Evolutionary conservation across 1,140 invertebrate genomes (phyloP).

Genomic region (Goniozus legneri): DNA sequence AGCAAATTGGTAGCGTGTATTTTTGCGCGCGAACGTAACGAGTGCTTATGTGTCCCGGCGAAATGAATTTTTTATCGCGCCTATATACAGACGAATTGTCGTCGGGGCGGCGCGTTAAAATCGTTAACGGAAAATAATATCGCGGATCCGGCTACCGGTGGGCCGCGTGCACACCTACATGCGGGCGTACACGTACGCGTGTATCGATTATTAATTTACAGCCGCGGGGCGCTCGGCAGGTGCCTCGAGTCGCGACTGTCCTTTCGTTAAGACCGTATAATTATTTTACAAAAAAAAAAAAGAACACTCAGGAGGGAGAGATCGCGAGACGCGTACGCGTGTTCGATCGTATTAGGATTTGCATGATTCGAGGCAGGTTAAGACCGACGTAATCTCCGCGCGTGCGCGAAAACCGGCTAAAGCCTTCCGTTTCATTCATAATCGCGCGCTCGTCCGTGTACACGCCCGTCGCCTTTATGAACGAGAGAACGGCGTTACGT

Average conservation of each 20-base stretch:
- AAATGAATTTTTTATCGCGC: conserved; percentile 18
- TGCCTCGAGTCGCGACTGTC: too few species aligned
- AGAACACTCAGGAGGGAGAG: too few species aligned
- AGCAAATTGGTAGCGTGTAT: too few species aligned
- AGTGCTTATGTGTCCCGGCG: conserved; percentile 5
- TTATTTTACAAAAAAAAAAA: too few species aligned
- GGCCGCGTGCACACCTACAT: neutral
- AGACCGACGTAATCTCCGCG: conserved; percentile 32
- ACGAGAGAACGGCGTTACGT: conserved; percentile 39
- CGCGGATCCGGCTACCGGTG: too few species aligned
- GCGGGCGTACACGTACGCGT: neutral
- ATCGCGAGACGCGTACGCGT: neutral
- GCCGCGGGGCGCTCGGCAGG: too few species aligned
- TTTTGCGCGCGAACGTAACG: conserved; percentile 8
- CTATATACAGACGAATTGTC: conserved; percentile 18
- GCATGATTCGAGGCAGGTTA: conserved; percentile 42
- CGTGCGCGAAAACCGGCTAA: conserved; percentile 22
- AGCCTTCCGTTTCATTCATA: conserved; percentile 40
- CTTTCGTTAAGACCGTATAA: too few species aligned
- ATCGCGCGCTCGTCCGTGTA: too few species aligned
- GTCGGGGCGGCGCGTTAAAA: conserved; percentile 14
- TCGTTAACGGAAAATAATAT: conserved; percentile 27
- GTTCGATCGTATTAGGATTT: conserved; percentile 28
- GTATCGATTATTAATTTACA: too few species aligned
- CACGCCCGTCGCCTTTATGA: conserved; percentile 41